phyloP scores from a whole-genome alignment of 2,797 vertebrate genomes.

The Sebastes diploproa region DNA sequence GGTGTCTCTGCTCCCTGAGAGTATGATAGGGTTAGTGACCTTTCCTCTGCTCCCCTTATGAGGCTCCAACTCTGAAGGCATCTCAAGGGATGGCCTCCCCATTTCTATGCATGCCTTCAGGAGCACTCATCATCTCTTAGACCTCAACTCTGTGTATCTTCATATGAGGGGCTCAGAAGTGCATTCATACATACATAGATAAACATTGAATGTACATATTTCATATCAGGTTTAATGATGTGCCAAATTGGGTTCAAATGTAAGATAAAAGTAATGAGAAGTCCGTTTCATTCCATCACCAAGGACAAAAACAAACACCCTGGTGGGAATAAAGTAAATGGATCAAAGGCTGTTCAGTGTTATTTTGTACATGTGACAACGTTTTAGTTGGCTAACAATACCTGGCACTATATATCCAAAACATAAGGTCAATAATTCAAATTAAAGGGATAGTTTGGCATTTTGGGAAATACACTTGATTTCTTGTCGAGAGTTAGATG shows the following conservation, averaged over 20 bases:
- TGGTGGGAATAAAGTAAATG: not conserved
- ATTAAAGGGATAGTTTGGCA: not conserved
- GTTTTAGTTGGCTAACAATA: not conserved
- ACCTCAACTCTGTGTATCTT: not conserved
- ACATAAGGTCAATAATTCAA: not conserved
- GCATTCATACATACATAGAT: not conserved
- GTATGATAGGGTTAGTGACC: conserved; percentile 38
- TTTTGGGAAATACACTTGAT: not conserved
- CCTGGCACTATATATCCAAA: not conserved
- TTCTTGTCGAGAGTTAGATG: not conserved
- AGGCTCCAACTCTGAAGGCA: conserved; percentile 19
- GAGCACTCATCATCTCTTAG: not conserved
- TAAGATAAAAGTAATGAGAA: not conserved
- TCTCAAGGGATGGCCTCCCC: conserved; percentile 14
- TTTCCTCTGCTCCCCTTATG: conserved; percentile 24
- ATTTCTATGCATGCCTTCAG: conserved; percentile 13
- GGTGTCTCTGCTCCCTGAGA: conserved; percentile 30
- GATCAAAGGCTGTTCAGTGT: not conserved
- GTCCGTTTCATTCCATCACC: not conserved
- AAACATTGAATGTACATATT: not conserved
- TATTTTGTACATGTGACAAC: not conserved
- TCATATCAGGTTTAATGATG: not conserved
- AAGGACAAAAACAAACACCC: not conserved
- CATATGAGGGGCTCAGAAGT: not conserved
- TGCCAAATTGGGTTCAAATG: not conserved